Evolutionary conservation across 2,797 vertebrate species (phyloP), one percentile per base, ranked within the genome.

Genomic region (Iguana delicatissima): DNA sequence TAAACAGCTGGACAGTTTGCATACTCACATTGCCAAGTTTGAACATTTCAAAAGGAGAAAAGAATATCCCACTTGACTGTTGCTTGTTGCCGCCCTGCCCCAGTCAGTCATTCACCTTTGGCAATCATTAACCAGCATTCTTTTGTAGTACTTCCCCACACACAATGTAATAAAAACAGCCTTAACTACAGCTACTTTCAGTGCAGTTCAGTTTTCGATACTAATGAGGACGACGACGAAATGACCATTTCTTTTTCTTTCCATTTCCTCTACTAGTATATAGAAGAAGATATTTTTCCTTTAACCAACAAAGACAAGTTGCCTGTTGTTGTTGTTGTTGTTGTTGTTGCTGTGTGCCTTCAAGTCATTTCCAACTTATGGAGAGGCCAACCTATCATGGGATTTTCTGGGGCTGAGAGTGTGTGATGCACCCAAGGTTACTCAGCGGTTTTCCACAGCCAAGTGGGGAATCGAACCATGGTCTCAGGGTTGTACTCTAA

Each of bases 81-180:
- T 46, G 59, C 67, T 87, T 22, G 16, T 76, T 59, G 8, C 22
- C 79, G 81, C 55, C 52, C 59, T 77, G 62, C 42, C 50, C 91
- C 46, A 55, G 20, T 38, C 50, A 82, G 13, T 74, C 35, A 76
- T 86, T 67, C 55, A 87, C 80, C 72, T n/a, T 4, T 84, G 50
- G 29, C 88, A 89, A 87, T 89, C 80, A 89, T 92, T 92, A 92
- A 84, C 73, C 35, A 69, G 20, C 35, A 77, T 86, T 76, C 80
- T 50, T 83, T 26, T 82, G 38, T 50, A 32, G 79, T 69, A 82
- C 18, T 73, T 46, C 84, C 38, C 52, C 46, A 76, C 32, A 10
- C 22, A 77, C 14, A 77, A 46, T 52, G 26, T 26, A 55, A 20
- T 10, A 46, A 82, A 88, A 86, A 52, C n/a, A 50, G 46, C 26